Evolutionary conservation across 2,888 invertebrate genomes (phyloP), one percentile per base, ranked within the genome.

Genomic region (Druceiella hillmani): DNA sequence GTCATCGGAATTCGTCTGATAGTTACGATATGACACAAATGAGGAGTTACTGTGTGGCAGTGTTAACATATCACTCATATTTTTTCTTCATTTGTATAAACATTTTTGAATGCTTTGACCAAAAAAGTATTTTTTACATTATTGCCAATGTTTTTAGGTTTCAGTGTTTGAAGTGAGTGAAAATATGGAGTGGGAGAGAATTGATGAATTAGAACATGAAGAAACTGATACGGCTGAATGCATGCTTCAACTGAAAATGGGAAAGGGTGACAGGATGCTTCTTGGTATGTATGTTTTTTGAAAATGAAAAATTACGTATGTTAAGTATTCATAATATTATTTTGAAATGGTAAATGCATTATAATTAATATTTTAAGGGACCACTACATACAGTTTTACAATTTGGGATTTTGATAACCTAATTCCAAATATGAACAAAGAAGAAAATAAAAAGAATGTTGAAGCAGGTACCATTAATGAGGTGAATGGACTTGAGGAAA

Each of bases 311-410:
- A 9, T 36, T 33, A n/a, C n/a, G n/a, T n/a, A n/a, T n/a, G 15
- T 25, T 30, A 14, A 16, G 33, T 35, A 38, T 37, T 22, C 25
- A 43, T 29, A 35, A 12, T 33, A 26, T 7, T 16, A 33, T 12
- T 43, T 37, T 6, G 33, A 17, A 37, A 11, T 9, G 14, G 5
- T 14, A n/a, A n/a, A n/a, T n/a, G n/a, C n/a, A n/a, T n/a, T n/a
- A n/a, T n/a, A n/a, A n/a, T n/a, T 27, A 10, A n/a, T 17, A 35
- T 33, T 58, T 59, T 2, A 53, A 76, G 79, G 74, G 1, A 87
- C 88, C 1, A 83, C 87, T 2, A 85, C 85, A 4, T 87, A 88
- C 53, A 88, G 89, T 38, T 89, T 89, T 51, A 76, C 86, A 1
- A 78, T 89, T 4, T 90, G 89, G 89, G 81, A 87, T 52, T 76